These are phyloP conservation scores for Myripristis jacobus DNA, from an alignment of 2,797 vertebrate genomes.

Conservation along the genomic window DNA sequence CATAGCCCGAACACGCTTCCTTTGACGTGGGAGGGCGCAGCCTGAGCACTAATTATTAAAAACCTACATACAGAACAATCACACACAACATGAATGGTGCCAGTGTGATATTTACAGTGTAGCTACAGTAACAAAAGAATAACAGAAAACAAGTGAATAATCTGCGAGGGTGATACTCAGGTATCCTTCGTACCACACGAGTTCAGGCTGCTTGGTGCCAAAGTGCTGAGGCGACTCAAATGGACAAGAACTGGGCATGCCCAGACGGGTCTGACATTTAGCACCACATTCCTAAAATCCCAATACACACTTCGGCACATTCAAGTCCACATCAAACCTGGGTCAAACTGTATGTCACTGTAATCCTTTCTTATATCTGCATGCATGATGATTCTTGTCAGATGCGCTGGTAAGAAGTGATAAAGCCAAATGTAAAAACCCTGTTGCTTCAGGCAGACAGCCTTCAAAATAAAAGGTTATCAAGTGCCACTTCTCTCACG, in stretches of 20 bases:
- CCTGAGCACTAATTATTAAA: background rate
- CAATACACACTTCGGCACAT: constrained; percentile 45
- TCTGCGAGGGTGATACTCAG: constrained; percentile 8
- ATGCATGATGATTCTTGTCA: constrained; percentile 54
- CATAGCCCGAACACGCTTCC: constrained; percentile 66
- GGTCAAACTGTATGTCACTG: constrained; percentile 24
- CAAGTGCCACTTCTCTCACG: constrained; percentile 11
- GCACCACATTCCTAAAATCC: constrained; percentile 66
- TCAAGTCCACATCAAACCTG: constrained; percentile 41
- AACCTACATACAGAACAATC: background rate
- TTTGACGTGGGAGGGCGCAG: background rate
- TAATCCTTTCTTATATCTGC: constrained; percentile 41
- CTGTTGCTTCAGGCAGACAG: constrained; percentile 38
- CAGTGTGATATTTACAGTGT: background rate
- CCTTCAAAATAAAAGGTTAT: constrained; percentile 5
- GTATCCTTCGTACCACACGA: constrained; percentile 10
- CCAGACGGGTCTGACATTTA: constrained; percentile 71
- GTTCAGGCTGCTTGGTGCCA: constrained; percentile 34
- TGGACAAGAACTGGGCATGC: constrained; percentile 59
- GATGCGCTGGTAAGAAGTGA: constrained; percentile 37
- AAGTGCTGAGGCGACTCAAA: constrained; percentile 28
- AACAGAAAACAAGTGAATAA: background rate
- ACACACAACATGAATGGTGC: background rate
- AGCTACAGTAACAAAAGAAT: background rate
- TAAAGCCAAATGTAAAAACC: background rate